These are phyloP conservation scores for Theropithecus gelada DNA, from an alignment of 2,113 vertebrate genomes.

Conservation along the genomic window DNA sequence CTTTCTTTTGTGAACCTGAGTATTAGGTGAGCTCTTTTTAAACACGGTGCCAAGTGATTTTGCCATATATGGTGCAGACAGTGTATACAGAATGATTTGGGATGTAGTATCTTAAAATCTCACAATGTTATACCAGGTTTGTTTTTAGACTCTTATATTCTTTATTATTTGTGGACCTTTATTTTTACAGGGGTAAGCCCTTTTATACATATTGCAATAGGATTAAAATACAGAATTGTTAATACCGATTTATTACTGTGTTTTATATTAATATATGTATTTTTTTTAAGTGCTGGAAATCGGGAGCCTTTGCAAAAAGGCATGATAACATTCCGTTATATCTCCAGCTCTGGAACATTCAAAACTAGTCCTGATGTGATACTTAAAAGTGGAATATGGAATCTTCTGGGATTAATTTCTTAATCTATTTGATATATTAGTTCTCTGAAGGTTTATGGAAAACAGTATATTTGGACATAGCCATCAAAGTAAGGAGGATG, in stretches of 20 bases:
- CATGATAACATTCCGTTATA: not conserved
- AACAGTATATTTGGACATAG: not conserved
- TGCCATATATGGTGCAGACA: not conserved
- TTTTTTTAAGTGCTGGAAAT: slow-evolving; percentile 23
- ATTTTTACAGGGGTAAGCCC: not conserved
- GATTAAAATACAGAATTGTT: not conserved
- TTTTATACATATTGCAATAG: not conserved
- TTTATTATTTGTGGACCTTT: not conserved
- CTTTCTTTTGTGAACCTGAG: not conserved
- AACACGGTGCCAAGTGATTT: not conserved
- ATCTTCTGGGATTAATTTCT: not conserved
- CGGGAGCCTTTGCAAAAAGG: not conserved
- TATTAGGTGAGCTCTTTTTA: not conserved
- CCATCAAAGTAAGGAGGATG: not conserved
- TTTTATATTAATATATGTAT: not conserved
- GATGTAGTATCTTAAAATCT: not conserved
- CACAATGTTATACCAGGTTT: not conserved
- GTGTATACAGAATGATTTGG: not conserved
- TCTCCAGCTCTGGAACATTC: not conserved
- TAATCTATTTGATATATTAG: not conserved
- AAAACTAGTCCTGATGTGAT: not conserved
- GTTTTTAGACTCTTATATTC: not conserved
- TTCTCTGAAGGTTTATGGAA: slow-evolving; percentile 12
- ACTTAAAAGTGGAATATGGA: not conserved
- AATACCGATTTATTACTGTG: not conserved